Percentiles rank a stretch among this genome's conserved stretches.
Conservation (phyloP, 1,140 invertebrate genomes). For the Drosophila ficusphila region DNA sequence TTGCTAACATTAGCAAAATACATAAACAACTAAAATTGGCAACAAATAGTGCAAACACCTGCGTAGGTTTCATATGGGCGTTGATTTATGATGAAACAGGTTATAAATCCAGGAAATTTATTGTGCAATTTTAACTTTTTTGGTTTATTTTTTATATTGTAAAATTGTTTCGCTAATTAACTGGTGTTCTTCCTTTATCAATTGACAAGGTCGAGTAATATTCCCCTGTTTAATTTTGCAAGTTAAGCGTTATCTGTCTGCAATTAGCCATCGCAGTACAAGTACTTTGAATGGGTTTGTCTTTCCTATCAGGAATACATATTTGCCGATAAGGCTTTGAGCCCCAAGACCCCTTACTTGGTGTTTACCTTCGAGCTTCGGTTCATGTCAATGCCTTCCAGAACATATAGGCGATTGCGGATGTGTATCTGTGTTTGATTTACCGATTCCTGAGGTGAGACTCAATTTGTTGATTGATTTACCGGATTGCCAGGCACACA, state of each 20-base stretch:
- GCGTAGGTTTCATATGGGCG: background rate
- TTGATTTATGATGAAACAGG: background rate
- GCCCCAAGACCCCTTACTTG: background rate
- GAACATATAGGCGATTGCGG: constrained; percentile 11
- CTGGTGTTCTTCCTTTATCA: background rate
- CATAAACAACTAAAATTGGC: background rate
- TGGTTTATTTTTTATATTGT: too few relatives aligned
- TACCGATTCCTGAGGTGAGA: constrained; percentile 36
- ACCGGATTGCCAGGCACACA: background rate
- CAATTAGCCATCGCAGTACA: constrained; percentile 35
- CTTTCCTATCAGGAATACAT: constrained; percentile 24
- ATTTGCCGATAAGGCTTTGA: constrained; percentile 25
- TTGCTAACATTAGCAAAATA: constrained; percentile 1
- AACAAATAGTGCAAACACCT: background rate
- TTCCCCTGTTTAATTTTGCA: background rate
- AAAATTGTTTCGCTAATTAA: too few relatives aligned
- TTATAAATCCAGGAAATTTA: too few relatives aligned
- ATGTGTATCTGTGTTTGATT: constrained; percentile 24
- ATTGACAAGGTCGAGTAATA: constrained; percentile 3
- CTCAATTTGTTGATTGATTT: constrained; percentile 57
- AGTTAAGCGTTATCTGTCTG: constrained; percentile 14
- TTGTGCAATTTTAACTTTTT: too few relatives aligned
- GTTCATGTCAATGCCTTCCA: constrained; percentile 35
- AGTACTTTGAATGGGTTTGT: constrained; percentile 29
- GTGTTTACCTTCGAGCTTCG: constrained; percentile 21